Evolutionary conservation across 2,888 invertebrate genomes (phyloP), one percentile per base, ranked within the genome.

Genomic region (Drosophila diplacantha): DNA sequence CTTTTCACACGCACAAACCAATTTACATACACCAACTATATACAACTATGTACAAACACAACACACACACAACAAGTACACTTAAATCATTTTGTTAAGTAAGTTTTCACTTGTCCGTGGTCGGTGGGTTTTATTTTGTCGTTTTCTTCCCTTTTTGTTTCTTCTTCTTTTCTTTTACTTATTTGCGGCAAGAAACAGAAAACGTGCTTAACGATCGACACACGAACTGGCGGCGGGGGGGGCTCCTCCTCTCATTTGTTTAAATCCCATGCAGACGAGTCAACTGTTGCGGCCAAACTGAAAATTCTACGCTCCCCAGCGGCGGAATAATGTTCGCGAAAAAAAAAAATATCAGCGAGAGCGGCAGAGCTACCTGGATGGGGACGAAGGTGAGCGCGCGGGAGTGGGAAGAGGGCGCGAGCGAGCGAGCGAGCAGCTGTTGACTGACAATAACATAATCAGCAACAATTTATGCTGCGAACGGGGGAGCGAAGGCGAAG

Each of bases 191-290:
- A 61, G 35, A 61, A 58, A 50, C 56, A 49, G 71, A 59, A 81
- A 81, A 76, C 81, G 76, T 75, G 76, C 79, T 71, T 54, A 60
- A 71, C 73, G 83, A 78, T 77, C 76, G 69, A 50, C 60, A 63
- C 58, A 68, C 53, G 44, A 43, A 60, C 22, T 59, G 59, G 35
- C 43, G 39, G 54, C 55, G 44, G 44, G 44, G 31, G 31, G 44
- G 31, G 31, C 44, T 46, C 29, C 44, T 43, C 35, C 41, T 47
- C 47, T 49, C 60, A 50, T 59, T 59, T 68, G 20, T 34, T 61
- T 58, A 72, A 57, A 71, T 53, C 55, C 69, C 83, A 83, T 78
- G 79, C 83, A 82, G 75, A 83, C 81, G 75, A 83, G 71, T 81
- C 73, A 79, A 83, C 78, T 74, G 78, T 72, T 79, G 81, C 72